Evolutionary conservation across 2,888 invertebrate genomes (phyloP).

Genomic region (Andrena bicolor): DNA sequence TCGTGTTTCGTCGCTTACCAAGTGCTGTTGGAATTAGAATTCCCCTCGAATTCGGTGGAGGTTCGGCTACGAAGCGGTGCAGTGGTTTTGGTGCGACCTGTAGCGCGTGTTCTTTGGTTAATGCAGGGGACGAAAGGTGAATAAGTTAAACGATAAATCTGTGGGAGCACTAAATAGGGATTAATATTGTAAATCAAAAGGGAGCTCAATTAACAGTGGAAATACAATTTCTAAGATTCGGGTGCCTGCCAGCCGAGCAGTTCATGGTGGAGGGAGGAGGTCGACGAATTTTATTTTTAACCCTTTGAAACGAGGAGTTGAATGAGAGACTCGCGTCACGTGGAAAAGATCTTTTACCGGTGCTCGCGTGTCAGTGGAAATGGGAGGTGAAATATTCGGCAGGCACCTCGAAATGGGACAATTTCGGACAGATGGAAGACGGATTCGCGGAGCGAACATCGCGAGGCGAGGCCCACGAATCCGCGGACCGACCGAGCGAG

Average conservation of each 20-base stretch:
- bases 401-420: background rate
- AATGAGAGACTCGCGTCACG: conserved; percentile 21
- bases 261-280: background rate
- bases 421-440: background rate
- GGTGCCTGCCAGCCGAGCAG: conserved; percentile 8
- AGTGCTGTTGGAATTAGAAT: conserved; percentile 3
- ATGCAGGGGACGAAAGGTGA: background rate
- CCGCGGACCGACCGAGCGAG: conserved; percentile 4
- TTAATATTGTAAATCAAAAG: no score
- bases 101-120: background rate
- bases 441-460: background rate
- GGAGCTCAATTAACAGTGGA: no score
- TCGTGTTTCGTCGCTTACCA: background rate
- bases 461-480: background rate
- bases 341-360: conserved; percentile 26
- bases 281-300: conserved; percentile 42
- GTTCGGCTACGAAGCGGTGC: background rate
- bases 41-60: background rate
- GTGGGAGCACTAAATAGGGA: no score
- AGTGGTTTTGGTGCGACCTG: background rate
- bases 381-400: background rate
- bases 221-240: background rate
- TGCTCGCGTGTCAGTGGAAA: background rate
- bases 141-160: no score
- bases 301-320: conserved; percentile 22